Base-by-base conservation (phyloP, 2,113 vertebrate species). In the Talpa occidentalis region DNA sequence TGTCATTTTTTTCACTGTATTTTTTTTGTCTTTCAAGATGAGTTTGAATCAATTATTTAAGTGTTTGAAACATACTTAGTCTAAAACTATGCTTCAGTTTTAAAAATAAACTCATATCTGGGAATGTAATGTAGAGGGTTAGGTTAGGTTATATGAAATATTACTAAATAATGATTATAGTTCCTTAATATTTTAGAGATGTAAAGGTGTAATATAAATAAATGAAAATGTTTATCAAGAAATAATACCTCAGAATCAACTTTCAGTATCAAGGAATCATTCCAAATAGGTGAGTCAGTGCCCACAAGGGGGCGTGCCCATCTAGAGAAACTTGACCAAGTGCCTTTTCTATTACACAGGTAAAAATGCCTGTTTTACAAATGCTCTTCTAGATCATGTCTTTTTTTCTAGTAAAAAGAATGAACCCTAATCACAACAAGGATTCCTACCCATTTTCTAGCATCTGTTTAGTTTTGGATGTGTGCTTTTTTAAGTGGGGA, bases 301-400 rank as follows among this genome's bases (percentile, higher is more conserved):
- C 62, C 97, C 97, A 97, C 97, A 83, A 96, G 97, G 81, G 96
- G 97, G 97, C 92, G 59, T 91, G 81, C 95, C 91, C 84, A 92
- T 94, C 93, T 93, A 95, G 89, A 95, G 80, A 97, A 97, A 96
- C 6, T 60, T 82, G 70, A 93, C 72, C 16, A 87, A 80, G 32
- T 7, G n/a, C 6, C 52, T 94, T 86, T 78, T 47, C 21, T 91
- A 21, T 77, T 82, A 35, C 3, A 10, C 47, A 94, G 80, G 66
- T 91, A 64, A 93, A 87, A 89, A 84, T 83, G 73, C 19, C 35
- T 32, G 8, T 93, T 93, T 80, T 74, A 84, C 35, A 85, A 88
- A 47, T 66, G 37, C 12, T 32, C 35, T 88, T 79, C 10, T 72
- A 73, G 42, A 76, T 32, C 11, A 54, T 80, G 59, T 35, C 12